Base-by-base conservation (phyloP, 1,140 invertebrate genomes). In the Caerostris extrusa region DNA sequence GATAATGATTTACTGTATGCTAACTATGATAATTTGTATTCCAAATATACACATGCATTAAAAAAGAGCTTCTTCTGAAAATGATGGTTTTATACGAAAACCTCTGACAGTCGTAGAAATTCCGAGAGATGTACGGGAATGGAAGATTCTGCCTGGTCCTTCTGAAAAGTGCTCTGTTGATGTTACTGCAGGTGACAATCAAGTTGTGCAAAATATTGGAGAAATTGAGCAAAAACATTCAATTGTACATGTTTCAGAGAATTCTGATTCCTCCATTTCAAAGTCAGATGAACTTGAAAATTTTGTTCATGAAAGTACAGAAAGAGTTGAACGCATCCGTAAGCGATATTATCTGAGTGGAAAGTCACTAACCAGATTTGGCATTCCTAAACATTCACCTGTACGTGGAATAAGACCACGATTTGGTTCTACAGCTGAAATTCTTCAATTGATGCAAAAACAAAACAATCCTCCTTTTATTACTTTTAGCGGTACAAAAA, bases 231-330 rank as follows among this genome's bases (percentile, higher is more conserved):
- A 82, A 61, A 58, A 60, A 19, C n/a, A 19, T 14, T 61, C 56
- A n/a, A 17, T 17, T 58, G n/a, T 61, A 17, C 17, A 14, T 8
- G 61, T 81, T 77, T 12, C 34, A 8, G 34, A 56, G 53, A n/a
- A 10, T 57, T 64, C 14, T 67, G 86, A 64, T 53, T 17, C 55
- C 57, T n/a, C 17, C 67, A 95, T 50, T 88, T 94, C 17, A 91
- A 82, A 86, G 10, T 60, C 91, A 77, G 98, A 98, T 95, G 98
- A 98, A 82, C 95, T 98, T 57, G 97, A 97, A 0, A 97, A 97
- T 19, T 98, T 98, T 95, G 98, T 98, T 0, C 97, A 98, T 94
- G 98, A 98, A 82, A 97, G 98, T 94, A 97, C 97, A 0, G 97
- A 97, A 17, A 96, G 98, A 56, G 98, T 98, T 0, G 98, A 98